Conservation (phyloP, 2,888 invertebrate genomes). For the Conomelus anceps region DNA sequence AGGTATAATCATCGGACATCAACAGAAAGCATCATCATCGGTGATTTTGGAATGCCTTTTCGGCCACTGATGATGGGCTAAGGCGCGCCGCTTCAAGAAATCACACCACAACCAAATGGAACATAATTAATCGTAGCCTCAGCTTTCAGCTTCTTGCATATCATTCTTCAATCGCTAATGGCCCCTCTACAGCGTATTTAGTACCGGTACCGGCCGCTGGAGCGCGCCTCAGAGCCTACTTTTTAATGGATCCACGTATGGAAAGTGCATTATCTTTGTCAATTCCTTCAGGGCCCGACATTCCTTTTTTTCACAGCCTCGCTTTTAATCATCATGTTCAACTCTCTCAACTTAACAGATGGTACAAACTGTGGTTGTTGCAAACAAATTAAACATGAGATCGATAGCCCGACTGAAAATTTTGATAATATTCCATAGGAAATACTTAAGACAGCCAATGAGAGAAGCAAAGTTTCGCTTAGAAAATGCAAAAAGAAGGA, state of each 20-base stretch:
- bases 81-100: neutral
- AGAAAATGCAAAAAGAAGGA: no score
- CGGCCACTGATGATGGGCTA: neutral
- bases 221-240: neutral
- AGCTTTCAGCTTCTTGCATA: neutral
- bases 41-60: neutral
- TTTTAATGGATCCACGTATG: neutral
- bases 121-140: neutral
- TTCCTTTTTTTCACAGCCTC: neutral
- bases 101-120: neutral
- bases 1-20: neutral
- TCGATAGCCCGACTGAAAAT: no score
- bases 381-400: no score
- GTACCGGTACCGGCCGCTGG: neutral
- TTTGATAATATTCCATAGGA: no score
- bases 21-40: neutral
- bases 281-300: neutral
- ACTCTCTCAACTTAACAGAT: neutral
- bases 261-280: neutral
- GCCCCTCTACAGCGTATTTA: neutral
- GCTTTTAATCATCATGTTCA: neutral
- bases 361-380: no score
- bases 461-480: no score
- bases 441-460: no score
- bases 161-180: neutral